Base-by-base conservation (phyloP, 2,888 invertebrate species). In the Calephelis perditalis region DNA sequence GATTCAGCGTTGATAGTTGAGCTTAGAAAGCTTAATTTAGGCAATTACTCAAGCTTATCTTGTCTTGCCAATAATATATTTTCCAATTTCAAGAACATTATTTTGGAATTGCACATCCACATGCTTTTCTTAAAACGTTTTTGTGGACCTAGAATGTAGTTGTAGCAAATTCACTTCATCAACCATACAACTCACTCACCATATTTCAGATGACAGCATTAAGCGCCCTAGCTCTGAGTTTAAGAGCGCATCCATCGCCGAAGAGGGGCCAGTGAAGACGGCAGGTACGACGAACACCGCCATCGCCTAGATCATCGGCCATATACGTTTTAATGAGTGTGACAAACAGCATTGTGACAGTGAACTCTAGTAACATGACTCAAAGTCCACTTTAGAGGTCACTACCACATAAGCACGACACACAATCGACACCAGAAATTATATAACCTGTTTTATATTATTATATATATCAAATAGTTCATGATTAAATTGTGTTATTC, bases 201-300 rank as follows among this genome's bases (percentile, higher is more conserved):
- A 83, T 80, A 79, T 91, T 89, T 79, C 84, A 95, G 94, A 95
- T 87, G 96, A 96, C 82, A 92, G 93, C 82, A 92, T 94, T 82
- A 95, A 95, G 86, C 94, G 96, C 89, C 96, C 96, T 81, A 96
- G 96, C 91, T 96, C 96, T 91, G 96, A 96, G 92, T 94, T 96
- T 78, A 96, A 96, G 88, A 94, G 94, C 76, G 81, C 82, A 72
- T 90, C 88, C 76, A 82, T 88, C 79, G 86, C 84, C 72, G 91
- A 90, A 74, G 91, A 88, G 71, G 79, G 77, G 68, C 76, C 78
- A 78, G 71, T 77, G 82, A 86, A 84, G 86, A 80, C 78, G 75
- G 82, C 82, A 90, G 90, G 89, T 86, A 86, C 84, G 86, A 82
- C 84, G 80, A 75, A 73, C 78, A 77, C 78, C 71, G 82, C 84